A percentile compares a stretch with the other conserved stretches of the same genome.
Evolutionary conservation across 2,888 invertebrate genomes (phyloP).

Genomic region (Eurois occulta): DNA sequence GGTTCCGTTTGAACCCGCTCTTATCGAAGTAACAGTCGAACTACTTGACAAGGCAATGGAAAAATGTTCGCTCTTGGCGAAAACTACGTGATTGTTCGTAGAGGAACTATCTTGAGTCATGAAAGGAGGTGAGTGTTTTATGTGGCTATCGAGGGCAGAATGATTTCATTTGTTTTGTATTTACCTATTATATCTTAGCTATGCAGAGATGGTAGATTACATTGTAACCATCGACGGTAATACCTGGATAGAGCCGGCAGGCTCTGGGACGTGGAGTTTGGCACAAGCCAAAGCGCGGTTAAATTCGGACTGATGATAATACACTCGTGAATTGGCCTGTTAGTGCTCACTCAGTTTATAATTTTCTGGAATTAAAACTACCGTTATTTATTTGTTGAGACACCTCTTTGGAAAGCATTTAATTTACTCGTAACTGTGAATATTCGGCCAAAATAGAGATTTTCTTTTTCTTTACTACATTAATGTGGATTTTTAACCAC

Average conservation of each 20-base stretch:
- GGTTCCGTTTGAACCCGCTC: conserved; percentile 2
- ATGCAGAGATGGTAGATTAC: neutral
- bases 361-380: neutral
- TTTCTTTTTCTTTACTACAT: neutral
- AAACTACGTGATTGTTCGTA: conserved; percentile 8
- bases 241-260: neutral
- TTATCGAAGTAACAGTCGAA: conserved; percentile 25
- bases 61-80: conserved; percentile 20
- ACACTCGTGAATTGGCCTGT: neutral
- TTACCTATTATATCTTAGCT: neutral
- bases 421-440: neutral
- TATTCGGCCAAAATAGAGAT: neutral
- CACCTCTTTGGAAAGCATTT: neutral
- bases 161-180: neutral
- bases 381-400: neutral
- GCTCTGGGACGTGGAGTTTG: neutral
- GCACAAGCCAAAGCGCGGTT: neutral
- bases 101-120: neutral
- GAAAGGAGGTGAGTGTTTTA: conserved; percentile 6
- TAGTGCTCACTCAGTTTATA: neutral
- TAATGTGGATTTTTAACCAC: neutral
- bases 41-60: conserved; percentile 21
- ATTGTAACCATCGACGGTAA: neutral
- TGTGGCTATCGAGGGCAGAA: neutral
- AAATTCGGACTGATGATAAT: neutral